Evolutionary conservation across 2,797 vertebrate species (phyloP), one percentile per base, ranked within the genome.

Genomic region (Muscicapa comitata): DNA sequence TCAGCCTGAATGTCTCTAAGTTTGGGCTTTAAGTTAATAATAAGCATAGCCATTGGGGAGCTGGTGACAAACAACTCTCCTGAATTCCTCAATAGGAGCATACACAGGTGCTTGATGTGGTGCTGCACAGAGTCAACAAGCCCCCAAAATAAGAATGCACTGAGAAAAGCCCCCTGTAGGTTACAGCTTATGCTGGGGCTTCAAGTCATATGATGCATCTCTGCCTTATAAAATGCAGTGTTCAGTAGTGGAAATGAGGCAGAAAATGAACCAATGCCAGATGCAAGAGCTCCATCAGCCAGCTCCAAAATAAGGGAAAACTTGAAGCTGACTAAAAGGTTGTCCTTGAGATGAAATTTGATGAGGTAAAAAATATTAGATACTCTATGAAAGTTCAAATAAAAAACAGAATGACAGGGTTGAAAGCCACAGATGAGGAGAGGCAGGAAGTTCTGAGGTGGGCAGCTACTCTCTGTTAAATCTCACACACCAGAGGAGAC

Each of bases 61-160:
- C 38, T 62, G 25, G 20, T 51, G 12, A 11, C 63, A 65, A 67
- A 48, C 48, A 85, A 13, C 48, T 77, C 57, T 54, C 53, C 50
- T 42, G 26, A 73, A 37, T 29, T 61, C 42, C 50, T 59, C 42
- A 17, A 7, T 0, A 77, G 25, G 4, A 89, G 18, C 50, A 33
- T 7, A 18, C 0, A 0, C 21, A 63, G 37, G 35, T 74, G 29
- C 35, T 8, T 2, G 10, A 43, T 25, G 51, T 0, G 0, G 48
- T 31, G 25, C 47, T 74, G 24, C 42, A 33, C 25, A 11, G 11
- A 48, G 35, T 26, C 57, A 93, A 45, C 43, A 67, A 88, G 14
- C 17, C 48, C 63, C 35, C 17, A 4, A 31, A 78, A 42, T 19
- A 75, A 72, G 37, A 81, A 75, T 29, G 10, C 21, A 26, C 10